These are phyloP conservation scores for Melanocharis versteri DNA, from an alignment of 2,113 vertebrate species.

Conservation along the genomic window DNA sequence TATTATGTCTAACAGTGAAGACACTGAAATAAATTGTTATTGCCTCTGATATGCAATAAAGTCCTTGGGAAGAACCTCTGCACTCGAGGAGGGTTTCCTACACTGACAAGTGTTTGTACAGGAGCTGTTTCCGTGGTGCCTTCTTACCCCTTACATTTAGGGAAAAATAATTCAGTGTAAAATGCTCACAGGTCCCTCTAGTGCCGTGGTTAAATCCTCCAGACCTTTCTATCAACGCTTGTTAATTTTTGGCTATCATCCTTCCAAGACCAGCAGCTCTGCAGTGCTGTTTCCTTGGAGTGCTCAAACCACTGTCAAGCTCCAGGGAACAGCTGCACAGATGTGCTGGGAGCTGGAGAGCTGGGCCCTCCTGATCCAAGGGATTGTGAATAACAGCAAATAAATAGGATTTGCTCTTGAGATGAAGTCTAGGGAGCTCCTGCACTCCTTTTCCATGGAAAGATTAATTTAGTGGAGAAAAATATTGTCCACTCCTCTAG, in stretches of 20 bases:
- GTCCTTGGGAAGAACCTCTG: neutral
- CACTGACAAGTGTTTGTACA: neutral
- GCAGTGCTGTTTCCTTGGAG: fast-evolving
- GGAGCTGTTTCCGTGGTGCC: neutral
- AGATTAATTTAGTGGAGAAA: neutral
- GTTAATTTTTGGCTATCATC: neutral
- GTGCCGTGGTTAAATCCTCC: neutral
- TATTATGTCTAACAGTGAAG: conserved; percentile 10
- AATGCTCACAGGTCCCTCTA: neutral
- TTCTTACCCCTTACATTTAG: neutral
- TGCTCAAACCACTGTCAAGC: neutral
- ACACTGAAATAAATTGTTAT: conserved; percentile 40
- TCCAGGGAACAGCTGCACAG: neutral
- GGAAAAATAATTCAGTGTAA: neutral
- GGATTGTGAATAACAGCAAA: neutral
- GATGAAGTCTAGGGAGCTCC: neutral
- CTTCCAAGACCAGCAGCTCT: neutral
- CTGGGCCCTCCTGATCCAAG: neutral
- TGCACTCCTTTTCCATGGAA: neutral
- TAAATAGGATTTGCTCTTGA: neutral
- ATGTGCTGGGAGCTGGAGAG: neutral
- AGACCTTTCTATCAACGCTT: neutral
- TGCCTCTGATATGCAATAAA: neutral
- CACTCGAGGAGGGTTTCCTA: neutral
- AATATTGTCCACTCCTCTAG: neutral